Percentiles rank a stretch among this genome's conserved stretches.
phyloP scores from a whole-genome alignment of 2,888 invertebrate genomes.

The Philaethria dido region DNA sequence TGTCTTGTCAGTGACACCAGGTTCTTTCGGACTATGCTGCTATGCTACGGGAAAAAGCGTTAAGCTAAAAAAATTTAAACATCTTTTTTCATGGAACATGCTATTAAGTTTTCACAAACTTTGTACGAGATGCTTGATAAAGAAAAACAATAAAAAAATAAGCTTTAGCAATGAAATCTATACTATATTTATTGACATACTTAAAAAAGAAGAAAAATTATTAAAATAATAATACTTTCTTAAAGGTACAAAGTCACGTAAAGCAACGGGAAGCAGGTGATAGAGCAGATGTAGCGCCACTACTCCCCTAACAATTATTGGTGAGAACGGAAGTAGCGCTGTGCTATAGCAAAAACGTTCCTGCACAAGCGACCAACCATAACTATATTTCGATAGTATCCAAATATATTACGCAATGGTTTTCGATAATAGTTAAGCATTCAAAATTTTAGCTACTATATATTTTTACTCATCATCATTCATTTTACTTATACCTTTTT shows the following conservation, averaged over 20 bases:
- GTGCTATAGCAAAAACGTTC: constrained; percentile 38
- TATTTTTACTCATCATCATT: too few species aligned
- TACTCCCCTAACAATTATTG: constrained; percentile 41
- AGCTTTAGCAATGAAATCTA: not conserved
- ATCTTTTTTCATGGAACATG: too few species aligned
- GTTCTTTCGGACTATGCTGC: too few species aligned
- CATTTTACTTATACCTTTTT: too few species aligned
- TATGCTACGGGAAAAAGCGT: too few species aligned
- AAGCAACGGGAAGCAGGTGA: constrained; percentile 34
- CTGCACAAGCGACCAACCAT: constrained; percentile 27
- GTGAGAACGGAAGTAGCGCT: constrained; percentile 49
- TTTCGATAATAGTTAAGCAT: too few species aligned
- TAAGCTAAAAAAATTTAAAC: too few species aligned
- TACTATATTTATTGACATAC: not conserved
- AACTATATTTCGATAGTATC: constrained; percentile 18
- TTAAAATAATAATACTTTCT: not conserved
- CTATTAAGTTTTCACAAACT: not conserved
- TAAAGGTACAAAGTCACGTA: not conserved
- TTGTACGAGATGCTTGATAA: not conserved
- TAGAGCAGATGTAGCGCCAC: constrained; percentile 45
- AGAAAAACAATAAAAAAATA: not conserved
- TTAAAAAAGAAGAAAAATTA: too few species aligned
- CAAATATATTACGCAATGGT: not conserved
- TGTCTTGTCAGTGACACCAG: too few species aligned
- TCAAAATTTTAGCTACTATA: too few species aligned